Base-by-base conservation (phyloP, 2,888 invertebrate species). In the Brenthis daphne region DNA sequence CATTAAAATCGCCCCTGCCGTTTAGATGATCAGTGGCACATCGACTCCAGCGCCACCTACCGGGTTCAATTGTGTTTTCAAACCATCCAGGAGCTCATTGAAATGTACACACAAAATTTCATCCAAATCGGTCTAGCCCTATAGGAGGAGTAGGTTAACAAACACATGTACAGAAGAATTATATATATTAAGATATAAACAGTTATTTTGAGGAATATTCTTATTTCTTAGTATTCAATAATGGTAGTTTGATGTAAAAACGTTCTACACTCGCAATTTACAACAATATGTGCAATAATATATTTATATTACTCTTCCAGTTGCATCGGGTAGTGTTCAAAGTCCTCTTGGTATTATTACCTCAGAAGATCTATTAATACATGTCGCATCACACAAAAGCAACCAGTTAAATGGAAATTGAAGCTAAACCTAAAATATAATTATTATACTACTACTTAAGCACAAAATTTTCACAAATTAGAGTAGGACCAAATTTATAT, bases 291-390 rank as follows among this genome's bases (percentile, higher is more conserved):
- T 16, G 53, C n/a, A 16, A 14, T 16, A 51, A 8, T 53, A 51
- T n/a, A 20, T 24, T 8, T 20, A 20, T 14, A 24, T 60, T 29
- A 29, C 11, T 58, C 68, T 86, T 82, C 61, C 81, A 87, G 88
- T 89, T n/a, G 2, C 58, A 75, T 47, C 73, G 33, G 71, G 80
- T 33, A 80, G 79, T 53, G 87, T 88, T 61, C 94, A 94, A 79
- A 93, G 94, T 73, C 94, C 96, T 16, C 86, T 96, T 71, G 96
- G 96, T 50, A 88, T 96, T 67, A 93, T 96, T 2, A 96, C 95
- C 43, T 95, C 96, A 70, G 94, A 95, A 73, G 96, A 96, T 79
- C 87, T 97, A 63, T 89, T 97, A 29, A 88, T 93, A 73, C 95
- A 94, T 79, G 94, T 97, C 75, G 80, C 91, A 13, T 43, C 37